Evolutionary conservation across 2,888 invertebrate genomes (phyloP), one percentile per base, ranked within the genome.

Genomic region (Creontiades dilutus): DNA sequence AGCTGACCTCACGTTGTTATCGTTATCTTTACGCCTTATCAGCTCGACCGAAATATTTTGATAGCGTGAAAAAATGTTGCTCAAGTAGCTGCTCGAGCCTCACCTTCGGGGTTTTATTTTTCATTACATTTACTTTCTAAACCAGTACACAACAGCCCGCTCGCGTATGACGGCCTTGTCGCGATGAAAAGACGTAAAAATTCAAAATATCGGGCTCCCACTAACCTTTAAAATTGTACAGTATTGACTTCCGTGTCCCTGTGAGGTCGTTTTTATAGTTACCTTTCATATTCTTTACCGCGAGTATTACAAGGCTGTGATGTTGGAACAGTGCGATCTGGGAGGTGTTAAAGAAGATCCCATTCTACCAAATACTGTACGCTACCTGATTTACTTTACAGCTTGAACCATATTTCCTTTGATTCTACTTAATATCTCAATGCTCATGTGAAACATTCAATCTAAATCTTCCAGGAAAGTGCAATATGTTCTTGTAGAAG

Each of bases 291-390:
- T 23, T 5, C 61, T 7, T 37, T 1, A 68, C 14, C 37, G 37
- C 11, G 47, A 78, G 78, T 78, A 78, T 78, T 78, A 46, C 3
- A 46, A 47, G 46, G 16, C 82, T 82, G 82, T 82, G 82, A 86
- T 86, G 86, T 86, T 86, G 86, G 86, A 86, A 55, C 86, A 86
- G 48, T 86, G 86, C 86, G 86, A 86, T 86, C 7, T 86, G 19
- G 47, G 23, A 46, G 75, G 47, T 47, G 86, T 16, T 14, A 75
- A 86, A 19, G 47, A 86, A 19, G 76, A 75, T 47, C 37, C 37
- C 78, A 19, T 9, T 37, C 27, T 27, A 16, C 14, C 78, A n/a
- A 46, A 78, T 11, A 78, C 78, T 0, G 78, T 78, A 78, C 46
- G 78, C 47, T 78, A 46, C 5, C 7, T 37, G 37, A 37, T 37